A percentile compares a stretch with the other conserved stretches of the same genome.
Evolutionary conservation across 92 coral and sea anemone genomes (phyloP).

Genomic region (Zoanthus gigantus): DNA sequence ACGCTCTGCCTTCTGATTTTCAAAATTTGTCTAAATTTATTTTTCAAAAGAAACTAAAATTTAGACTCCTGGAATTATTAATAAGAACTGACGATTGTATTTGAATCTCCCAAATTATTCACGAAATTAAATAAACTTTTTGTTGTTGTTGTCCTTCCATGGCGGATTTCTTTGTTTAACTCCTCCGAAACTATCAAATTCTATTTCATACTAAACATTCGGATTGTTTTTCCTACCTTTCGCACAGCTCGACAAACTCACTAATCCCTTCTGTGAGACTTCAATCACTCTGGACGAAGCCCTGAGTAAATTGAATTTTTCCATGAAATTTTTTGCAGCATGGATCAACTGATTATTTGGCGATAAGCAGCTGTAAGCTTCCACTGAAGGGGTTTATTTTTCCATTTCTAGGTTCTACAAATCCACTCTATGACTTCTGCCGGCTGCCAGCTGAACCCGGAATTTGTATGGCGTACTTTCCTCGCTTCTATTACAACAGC

Average conservation of each 20-base stretch:
- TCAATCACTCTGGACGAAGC: too few species aligned
- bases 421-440: conserved; percentile 61
- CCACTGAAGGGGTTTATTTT: background rate
- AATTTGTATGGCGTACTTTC: conserved; percentile 73
- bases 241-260: too few species aligned
- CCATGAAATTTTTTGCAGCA: too few species aligned
- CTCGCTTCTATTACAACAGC: conserved; percentile 65
- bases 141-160: too few species aligned
- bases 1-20: conserved; percentile 5
- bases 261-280: too few species aligned
- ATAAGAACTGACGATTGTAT: conserved; percentile 7
- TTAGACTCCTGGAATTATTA: background rate
- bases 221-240: too few species aligned
- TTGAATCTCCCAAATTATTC: background rate
- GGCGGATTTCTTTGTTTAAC: too few species aligned
- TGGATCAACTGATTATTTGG: too few species aligned
- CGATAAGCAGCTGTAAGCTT: too few species aligned
- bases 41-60: conserved; percentile 33
- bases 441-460: conserved; percentile 63
- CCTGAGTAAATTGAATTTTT: too few species aligned
- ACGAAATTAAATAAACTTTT: background rate
- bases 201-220: too few species aligned
- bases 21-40: background rate
- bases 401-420: conserved; percentile 27
- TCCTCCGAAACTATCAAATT: too few species aligned